phyloP scores from a whole-genome alignment of 2,888 invertebrate genomes.

The Apoda limacodes region DNA sequence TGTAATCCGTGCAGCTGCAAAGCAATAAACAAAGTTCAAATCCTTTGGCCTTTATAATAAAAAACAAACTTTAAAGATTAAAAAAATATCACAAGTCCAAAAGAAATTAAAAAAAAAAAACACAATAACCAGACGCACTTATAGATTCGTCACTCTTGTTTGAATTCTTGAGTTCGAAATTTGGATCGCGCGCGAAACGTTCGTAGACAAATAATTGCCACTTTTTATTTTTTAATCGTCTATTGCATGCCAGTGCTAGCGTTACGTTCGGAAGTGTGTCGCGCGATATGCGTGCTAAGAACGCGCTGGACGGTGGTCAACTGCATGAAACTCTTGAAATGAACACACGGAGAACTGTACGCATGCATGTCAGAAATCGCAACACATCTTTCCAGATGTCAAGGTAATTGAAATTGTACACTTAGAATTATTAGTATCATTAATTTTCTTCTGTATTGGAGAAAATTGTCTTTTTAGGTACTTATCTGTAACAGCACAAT shows the following conservation, averaged over 20 bases:
- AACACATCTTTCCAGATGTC: conserved; percentile 5
- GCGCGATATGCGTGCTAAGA: conserved; percentile 36
- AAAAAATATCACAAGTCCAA: conserved; percentile 13
- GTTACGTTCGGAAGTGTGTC: conserved; percentile 16
- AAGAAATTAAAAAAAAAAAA: conserved; percentile 24
- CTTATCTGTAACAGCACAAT: no score
- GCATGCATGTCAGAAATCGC: conserved; percentile 5
- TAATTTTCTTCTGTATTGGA: no score
- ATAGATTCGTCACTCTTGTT: no score
- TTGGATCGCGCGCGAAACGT: conserved; percentile 25
- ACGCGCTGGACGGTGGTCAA: conserved; percentile 62
- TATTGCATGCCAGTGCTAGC: conserved; percentile 31
- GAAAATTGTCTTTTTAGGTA: no score
- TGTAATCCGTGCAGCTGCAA: conserved; percentile 17
- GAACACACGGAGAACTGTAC: conserved; percentile 21
- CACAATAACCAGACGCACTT: no score
- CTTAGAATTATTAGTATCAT: conserved; percentile 9
- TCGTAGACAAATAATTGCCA: conserved; percentile 25
- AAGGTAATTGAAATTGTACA: conserved; percentile 13
- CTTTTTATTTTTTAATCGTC: conserved; percentile 26
- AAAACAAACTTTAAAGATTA: conserved; percentile 13
- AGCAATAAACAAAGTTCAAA: conserved; percentile 17
- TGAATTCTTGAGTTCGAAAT: conserved; percentile 25
- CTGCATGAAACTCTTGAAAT: conserved; percentile 38
- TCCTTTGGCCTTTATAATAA: conserved; percentile 10